These are phyloP conservation scores for Spea bombifrons DNA, from an alignment of 2,113 vertebrate species.

Conservation along the genomic window DNA sequence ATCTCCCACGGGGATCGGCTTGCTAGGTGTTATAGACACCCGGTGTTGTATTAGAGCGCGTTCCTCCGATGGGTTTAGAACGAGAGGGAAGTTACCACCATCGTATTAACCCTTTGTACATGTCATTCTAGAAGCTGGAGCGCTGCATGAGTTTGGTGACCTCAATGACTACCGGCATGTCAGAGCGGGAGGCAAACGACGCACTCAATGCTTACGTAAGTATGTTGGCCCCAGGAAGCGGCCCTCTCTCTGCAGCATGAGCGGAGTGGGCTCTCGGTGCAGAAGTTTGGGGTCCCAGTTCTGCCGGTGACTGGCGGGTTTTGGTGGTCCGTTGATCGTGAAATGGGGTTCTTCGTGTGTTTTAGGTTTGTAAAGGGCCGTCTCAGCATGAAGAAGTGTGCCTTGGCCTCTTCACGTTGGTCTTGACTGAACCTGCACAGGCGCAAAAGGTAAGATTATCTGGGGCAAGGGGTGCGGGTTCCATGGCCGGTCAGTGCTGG, in stretches of 20 bases:
- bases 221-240: conserved; percentile 26
- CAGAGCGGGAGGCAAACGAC: conserved; percentile 90
- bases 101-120: too few relatives aligned
- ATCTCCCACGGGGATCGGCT: too few relatives aligned
- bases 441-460: conserved; percentile 81
- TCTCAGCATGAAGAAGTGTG: conserved; percentile 93
- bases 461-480: neutral
- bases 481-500: too few relatives aligned
- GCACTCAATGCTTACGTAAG: conserved; percentile 88
- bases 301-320: too few relatives aligned
- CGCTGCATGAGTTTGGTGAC: conserved; percentile 81
- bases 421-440: conserved; percentile 81
- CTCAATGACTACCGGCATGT: conserved; percentile 77
- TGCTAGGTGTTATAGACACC: too few relatives aligned
- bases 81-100: too few relatives aligned
- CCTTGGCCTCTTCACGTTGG: conserved; percentile 84
- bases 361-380: conserved; percentile 89
- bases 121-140: conserved; percentile 74
- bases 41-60: too few relatives aligned
- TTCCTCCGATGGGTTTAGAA: too few relatives aligned
- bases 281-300: too few relatives aligned
- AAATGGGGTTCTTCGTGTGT: too few relatives aligned
- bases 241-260: neutral
- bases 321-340: too few relatives aligned
- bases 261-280: too few relatives aligned